These are phyloP conservation scores for Brachyptera putata DNA, from an alignment of 2,888 invertebrate species.

Conservation along the genomic window DNA sequence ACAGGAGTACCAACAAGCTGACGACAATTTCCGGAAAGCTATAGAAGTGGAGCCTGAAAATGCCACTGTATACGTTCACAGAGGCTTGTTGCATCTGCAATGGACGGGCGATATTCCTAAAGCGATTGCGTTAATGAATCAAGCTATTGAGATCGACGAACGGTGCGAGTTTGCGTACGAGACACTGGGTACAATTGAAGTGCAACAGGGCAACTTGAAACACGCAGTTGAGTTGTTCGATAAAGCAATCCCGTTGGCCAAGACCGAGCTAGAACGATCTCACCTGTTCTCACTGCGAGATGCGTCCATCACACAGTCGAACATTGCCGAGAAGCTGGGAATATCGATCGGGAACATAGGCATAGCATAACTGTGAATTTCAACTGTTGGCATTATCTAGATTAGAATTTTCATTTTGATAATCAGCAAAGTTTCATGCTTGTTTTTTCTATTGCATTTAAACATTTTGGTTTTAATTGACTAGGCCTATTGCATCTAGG, in stretches of 20 bases:
- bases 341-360: constrained; percentile 28
- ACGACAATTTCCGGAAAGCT: constrained; percentile 75
- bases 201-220: constrained; percentile 81
- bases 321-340: constrained; percentile 72
- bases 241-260: constrained; percentile 79
- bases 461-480: no score
- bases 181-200: constrained; percentile 90
- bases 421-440: no score
- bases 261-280: constrained; percentile 83
- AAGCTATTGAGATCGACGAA: constrained; percentile 81
- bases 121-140: constrained; percentile 70
- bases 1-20: constrained; percentile 77
- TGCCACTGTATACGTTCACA: constrained; percentile 82
- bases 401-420: no score
- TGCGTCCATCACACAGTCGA: constrained; percentile 85
- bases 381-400: no score
- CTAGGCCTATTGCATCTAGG: no score
- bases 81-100: constrained; percentile 68
- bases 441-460: no score
- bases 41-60: constrained; percentile 77
- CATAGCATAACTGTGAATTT: no score
- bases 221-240: constrained; percentile 82
- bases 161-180: constrained; percentile 94
- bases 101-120: constrained; percentile 79
- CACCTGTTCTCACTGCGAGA: constrained; percentile 86